These are phyloP conservation scores for Chascanopsetta lugubris DNA, from an alignment of 2,113 vertebrate genomes.

Conservation along the genomic window DNA sequence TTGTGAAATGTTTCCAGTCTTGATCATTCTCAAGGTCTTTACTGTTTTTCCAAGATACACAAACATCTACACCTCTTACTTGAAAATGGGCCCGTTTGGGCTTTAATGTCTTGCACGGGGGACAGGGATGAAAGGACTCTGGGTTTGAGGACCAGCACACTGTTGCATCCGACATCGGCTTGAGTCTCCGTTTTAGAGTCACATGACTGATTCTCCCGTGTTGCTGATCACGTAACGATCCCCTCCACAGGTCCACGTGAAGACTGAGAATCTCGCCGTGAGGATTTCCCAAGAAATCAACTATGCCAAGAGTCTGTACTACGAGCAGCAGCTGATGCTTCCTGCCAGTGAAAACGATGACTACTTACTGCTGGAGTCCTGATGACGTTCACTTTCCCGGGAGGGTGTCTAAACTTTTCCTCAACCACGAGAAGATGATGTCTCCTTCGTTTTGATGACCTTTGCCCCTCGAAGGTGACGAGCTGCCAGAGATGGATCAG, in stretches of 20 bases:
- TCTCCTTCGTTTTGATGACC: constrained; percentile 17
- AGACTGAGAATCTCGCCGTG: constrained; percentile 89
- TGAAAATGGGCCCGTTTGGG: too few relatives aligned
- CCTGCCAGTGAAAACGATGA: constrained; percentile 86
- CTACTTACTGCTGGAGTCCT: constrained; percentile 90
- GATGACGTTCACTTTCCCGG: constrained; percentile 30
- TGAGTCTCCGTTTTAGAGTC: background rate
- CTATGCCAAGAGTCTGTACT: constrained; percentile 99
- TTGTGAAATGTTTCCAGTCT: too few relatives aligned
- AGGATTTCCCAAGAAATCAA: constrained; percentile 98
- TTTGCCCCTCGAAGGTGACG: constrained; percentile 8
- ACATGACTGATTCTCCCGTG: background rate
- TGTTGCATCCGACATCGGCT: too few relatives aligned
- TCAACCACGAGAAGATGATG: background rate
- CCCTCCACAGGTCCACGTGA: constrained; percentile 89
- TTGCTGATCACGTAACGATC: background rate
- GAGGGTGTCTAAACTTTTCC: background rate
- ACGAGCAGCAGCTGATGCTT: constrained; percentile 97
- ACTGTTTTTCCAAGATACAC: too few relatives aligned
- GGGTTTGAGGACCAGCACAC: too few relatives aligned
- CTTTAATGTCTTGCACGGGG: too few relatives aligned
- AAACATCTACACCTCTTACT: too few relatives aligned
- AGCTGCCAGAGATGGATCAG: constrained; percentile 9
- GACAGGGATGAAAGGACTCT: too few relatives aligned
- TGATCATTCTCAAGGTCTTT: too few relatives aligned